Evolutionary conservation across 1,140 invertebrate genomes (phyloP), one percentile per base, ranked within the genome.

Genomic region (Calephelis nemesis): DNA sequence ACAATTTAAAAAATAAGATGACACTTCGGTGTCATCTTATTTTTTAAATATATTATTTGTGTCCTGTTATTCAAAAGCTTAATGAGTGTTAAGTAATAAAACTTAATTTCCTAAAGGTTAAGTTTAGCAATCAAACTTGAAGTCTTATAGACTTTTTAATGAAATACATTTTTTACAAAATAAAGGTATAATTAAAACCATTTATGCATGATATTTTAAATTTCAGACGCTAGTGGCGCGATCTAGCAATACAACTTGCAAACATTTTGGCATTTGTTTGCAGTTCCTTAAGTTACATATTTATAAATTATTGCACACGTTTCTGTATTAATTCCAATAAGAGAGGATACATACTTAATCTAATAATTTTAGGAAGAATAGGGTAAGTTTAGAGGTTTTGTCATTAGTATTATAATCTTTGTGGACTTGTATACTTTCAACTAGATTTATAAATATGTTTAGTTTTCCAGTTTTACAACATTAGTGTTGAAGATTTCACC

Each of bases 211-310:
- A 8, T 7, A 47, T 47, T 11, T 47, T 11, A n/a, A 48, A 48
- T 49, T 11, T 49, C 48, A 11, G 10, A 60, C 58, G 58, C 58
- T 60, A 60, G 58, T 60, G 58, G 58, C 39, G 11, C 10, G 7
- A 8, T 60, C 58, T 60, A 60, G 11, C 11, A 60, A 60, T 39
- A 42, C 39, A 12, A 60, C 58, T 8, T 39, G 58, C 39, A 60
- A 60, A 60, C 30, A 60, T 77, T 74, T 75, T 73, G 72, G 78
- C 80, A 86, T 52, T 87, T 85, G 88, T 88, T 89, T 91, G 85
- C 83, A 78, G 74, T 70, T 67, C 62, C 62, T 72, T 69, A 74
- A 39, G 58, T 76, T 73, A 67, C 39, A 58, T 54, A 66, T 77
- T 74, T 77, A 76, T 72, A 73, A 76, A 74, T 78, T 83, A 83